phyloP scores from a whole-genome alignment of 2,113 vertebrate species.

The Microcebus griseorufus region DNA sequence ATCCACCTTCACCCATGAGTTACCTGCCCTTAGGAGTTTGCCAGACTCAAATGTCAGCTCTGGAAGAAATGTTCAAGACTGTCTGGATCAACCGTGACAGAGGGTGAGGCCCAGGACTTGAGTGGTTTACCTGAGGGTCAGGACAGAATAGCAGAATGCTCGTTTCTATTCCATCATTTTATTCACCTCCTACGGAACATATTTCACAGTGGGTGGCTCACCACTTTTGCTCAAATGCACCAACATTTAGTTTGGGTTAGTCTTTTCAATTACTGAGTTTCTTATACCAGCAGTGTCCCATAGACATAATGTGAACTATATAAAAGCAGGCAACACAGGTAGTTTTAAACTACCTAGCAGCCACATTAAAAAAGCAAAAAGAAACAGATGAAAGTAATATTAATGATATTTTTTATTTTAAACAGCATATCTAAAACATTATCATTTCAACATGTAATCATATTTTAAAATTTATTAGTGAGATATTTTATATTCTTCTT shows the following conservation, averaged over 20 bases:
- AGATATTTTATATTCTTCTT: neutral
- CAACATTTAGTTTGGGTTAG: neutral
- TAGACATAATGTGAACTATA: neutral
- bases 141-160: neutral
- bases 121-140: neutral
- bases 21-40: neutral
- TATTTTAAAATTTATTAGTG: neutral
- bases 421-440: neutral
- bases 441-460: neutral
- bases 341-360: neutral
- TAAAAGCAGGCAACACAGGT: neutral
- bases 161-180: neutral
- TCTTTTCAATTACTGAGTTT: neutral
- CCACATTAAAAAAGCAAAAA: neutral
- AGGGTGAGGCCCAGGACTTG: no score
- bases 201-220: neutral
- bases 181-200: neutral
- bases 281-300: neutral
- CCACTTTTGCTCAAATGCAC: neutral
- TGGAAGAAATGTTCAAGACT: neutral
- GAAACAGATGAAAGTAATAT: neutral
- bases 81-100: neutral
- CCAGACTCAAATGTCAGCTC: neutral
- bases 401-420: slow-evolving; percentile 3
- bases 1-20: neutral